phyloP scores from a whole-genome alignment of 1,140 invertebrate species.

The Cephus cinctus region DNA sequence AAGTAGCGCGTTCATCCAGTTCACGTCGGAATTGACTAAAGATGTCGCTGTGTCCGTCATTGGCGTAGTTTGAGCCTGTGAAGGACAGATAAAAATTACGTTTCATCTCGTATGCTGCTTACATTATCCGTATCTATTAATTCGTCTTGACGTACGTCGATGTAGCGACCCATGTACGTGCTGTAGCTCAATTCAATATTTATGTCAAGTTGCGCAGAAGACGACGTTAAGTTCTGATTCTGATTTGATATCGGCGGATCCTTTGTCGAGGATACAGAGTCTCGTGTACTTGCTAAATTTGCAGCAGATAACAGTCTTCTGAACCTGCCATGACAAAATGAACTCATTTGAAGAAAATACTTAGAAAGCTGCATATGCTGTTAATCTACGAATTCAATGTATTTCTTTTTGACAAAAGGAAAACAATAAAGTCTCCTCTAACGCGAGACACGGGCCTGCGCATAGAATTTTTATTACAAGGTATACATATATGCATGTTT shows the following conservation, averaged over 20 bases:
- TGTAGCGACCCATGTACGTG: constrained; percentile 46
- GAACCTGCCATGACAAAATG: too few species aligned
- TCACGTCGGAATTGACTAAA: constrained; percentile 41
- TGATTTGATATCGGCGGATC: constrained; percentile 27
- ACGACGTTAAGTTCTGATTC: too few species aligned
- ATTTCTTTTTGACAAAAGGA: too few species aligned
- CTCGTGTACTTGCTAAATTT: constrained; percentile 30
- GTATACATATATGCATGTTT: too few species aligned
- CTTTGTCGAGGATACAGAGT: constrained; percentile 32
- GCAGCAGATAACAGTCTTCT: constrained; percentile 45
- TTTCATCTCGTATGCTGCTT: not conserved
- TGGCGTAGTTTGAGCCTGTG: constrained; percentile 14
- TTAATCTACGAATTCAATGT: too few species aligned
- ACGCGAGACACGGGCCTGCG: too few species aligned
- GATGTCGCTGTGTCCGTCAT: constrained; percentile 13
- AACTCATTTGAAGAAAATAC: too few species aligned
- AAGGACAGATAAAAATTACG: constrained; percentile 2
- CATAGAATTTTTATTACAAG: too few species aligned
- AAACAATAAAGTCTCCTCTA: too few species aligned
- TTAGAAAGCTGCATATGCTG: too few species aligned
- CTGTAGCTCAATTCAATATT: constrained; percentile 43
- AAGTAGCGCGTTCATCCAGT: constrained; percentile 76
- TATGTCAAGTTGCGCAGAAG: too few species aligned
- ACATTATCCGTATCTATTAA: not conserved
- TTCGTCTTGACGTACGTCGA: constrained; percentile 31